Evolutionary conservation across 2,888 invertebrate species (phyloP), one percentile per base, ranked within the genome.

Genomic region (Amaurobius ferox): DNA sequence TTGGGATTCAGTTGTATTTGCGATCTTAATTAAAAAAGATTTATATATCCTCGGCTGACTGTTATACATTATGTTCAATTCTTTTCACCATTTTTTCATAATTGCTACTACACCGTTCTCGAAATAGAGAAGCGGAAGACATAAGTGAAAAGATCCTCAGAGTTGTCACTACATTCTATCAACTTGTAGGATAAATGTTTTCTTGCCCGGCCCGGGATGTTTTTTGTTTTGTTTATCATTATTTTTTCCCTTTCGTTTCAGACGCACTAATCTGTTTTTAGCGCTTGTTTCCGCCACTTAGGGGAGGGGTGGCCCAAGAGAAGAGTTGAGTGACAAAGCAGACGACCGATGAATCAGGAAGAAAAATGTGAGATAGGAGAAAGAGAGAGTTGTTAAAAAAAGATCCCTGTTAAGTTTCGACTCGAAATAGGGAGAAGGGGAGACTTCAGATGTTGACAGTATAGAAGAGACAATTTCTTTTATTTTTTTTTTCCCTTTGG

Each of bases 261-360:
- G 66, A 81, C 44, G 32, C 67, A 72, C 83, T 85, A 85, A 85
- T 85, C 83, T 85, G 83, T 85, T 86, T 86, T 79, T 79, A 86
- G 86, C 62, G 86, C 76, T 76, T 72, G 83, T 85, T 85, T 85
- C 83, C 83, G 77, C 77, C 83, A 85, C 83, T 85, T 85, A 77
- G 79, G 79, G 67, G 77, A 40, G 40, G 70, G 29, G 79, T 19
- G 28, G 39, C n/a, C 16, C 26, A 67, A 16, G 19, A 61, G 64
- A 64, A 67, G 83, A 85, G 83, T 72, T 79, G 86, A 79, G 79
- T 79, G 86, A 79, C 79, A 79, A 79, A 76, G 76, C 74, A 79
- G 79, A 79, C 79, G 74, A 86, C 79, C 86, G 86, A 55, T 74
- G 86, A 79, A 79, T 86, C 78, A 86, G 79, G 67, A 62, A 48